Evolutionary conservation across 2,888 invertebrate species (phyloP), one percentile per base, ranked within the genome.

Genomic region (Cantharis lateralis): DNA sequence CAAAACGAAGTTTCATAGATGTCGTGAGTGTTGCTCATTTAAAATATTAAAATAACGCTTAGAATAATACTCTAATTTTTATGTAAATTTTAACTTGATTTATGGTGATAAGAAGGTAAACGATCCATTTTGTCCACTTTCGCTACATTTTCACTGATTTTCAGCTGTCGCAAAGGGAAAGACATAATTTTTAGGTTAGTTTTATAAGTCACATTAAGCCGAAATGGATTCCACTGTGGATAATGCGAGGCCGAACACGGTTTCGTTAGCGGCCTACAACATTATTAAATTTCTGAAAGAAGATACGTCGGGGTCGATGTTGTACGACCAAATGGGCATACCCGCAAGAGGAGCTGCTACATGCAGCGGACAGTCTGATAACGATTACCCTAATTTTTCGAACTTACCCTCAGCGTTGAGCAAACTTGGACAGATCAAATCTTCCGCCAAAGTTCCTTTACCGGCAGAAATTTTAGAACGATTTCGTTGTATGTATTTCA

Each of bases 401-500:
- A 92, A 93, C 26, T 88, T 94, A 70, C 91, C 93, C 16, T 89
- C 93, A 80, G 93, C 94, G 78, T 84, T 89, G 77, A 90, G 91
- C 79, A 93, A 92, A 83, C 90, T 96, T 82, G 93, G 93, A 78
- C 95, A 97, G 87, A 90, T 97, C 83, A 93, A 93, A 85, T 93
- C 94, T 78, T 89, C 95, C 20, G 95, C 93, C 86, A 96, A 95
- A 90, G 93, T 96, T 78, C 96, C 98, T 11, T 90, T 98, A 73
- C 98, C 98, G 20, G 93, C 95, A 10, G 98, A 98, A 90, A 94
- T 98, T 78, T 92, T 97, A 89, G 98, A 98, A 89, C 96, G 98
- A 88, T 96, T 98, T 90, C 94, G 95, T 82, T 96, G 97, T 98
- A 95, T 94, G 94, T 93, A 93, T 93, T 91, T 48, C 18, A 61